Percentiles rank a stretch among this genome's conserved stretches.
phyloP scores from a whole-genome alignment of 2,888 invertebrate species.

The Nebria brevicollis region DNA sequence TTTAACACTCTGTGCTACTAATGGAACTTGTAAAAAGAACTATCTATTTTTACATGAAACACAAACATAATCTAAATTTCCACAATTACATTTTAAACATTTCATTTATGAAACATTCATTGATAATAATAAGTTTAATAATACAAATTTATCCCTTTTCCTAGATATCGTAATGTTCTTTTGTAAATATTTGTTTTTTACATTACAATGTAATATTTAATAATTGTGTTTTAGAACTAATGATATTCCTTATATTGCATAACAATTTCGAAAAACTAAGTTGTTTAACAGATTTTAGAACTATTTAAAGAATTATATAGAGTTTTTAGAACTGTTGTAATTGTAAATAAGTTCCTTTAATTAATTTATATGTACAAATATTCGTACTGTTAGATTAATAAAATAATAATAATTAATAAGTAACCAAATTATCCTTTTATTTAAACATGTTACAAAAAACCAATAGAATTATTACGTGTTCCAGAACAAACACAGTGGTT shows the following conservation, averaged over 20 bases:
- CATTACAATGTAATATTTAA: not conserved
- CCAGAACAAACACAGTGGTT: not conserved
- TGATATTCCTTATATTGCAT: conserved; percentile 9
- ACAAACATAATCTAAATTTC: not conserved
- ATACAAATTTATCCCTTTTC: not conserved
- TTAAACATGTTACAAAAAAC: not conserved
- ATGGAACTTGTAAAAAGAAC: not conserved
- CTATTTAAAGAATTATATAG: conserved; percentile 15
- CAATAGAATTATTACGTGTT: no score
- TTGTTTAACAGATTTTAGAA: conserved; percentile 14
- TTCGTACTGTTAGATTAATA: conserved; percentile 30
- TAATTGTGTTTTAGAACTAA: not conserved
- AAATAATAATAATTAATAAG: conserved; percentile 3
- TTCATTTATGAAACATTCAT: not conserved
- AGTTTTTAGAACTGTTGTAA: conserved; percentile 15
- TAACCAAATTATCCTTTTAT: not conserved
- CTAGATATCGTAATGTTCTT: not conserved
- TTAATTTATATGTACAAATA: conserved; percentile 36
- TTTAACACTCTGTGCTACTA: not conserved
- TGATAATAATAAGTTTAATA: not conserved
- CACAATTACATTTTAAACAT: not conserved
- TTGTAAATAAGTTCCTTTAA: conserved; percentile 30
- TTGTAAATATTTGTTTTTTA: conserved; percentile 15
- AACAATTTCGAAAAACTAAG: conserved; percentile 16
- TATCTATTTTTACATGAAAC: conserved; percentile 2